These are phyloP conservation scores for Noctuana brunneofusca DNA, from an alignment of 2,888 invertebrate genomes.

Conservation along the genomic window DNA sequence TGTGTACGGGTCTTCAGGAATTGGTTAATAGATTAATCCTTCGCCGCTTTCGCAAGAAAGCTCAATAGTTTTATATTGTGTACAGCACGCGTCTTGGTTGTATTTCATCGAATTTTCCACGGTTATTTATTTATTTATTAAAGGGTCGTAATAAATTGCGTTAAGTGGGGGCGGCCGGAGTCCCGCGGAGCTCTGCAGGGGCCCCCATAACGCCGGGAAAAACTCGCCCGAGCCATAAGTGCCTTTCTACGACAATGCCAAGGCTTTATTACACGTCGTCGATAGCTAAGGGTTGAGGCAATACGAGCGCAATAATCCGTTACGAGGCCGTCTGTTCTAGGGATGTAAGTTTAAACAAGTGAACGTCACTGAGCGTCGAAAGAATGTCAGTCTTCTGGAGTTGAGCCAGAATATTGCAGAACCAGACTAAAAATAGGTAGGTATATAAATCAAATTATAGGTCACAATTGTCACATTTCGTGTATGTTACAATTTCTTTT, in stretches of 20 bases:
- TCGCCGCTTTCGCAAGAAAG: background rate
- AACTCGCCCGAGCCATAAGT: conserved; percentile 74
- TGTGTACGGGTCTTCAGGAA: background rate
- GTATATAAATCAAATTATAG: no score
- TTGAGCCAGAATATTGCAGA: background rate
- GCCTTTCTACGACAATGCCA: conserved; percentile 70
- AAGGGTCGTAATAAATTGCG: conserved; percentile 81
- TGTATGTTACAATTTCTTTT: no score
- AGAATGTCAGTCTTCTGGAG: background rate
- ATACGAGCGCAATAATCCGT: conserved; percentile 43
- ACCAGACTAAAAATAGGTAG: no score
- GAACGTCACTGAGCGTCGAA: conserved; percentile 2
- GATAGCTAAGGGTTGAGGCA: conserved; percentile 49
- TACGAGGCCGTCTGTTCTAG: conserved; percentile 40
- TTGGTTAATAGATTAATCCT: conserved; percentile 30
- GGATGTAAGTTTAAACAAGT: conserved; percentile 14
- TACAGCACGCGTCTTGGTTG: conserved; percentile 60
- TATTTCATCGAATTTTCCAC: conserved; percentile 81
- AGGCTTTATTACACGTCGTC: conserved; percentile 60
- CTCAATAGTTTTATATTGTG: conserved; percentile 26
- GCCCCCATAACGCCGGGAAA: conserved; percentile 76
- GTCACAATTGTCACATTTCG: no score
- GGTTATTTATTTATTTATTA: conserved; percentile 82
- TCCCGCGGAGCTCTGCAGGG: conserved; percentile 74
- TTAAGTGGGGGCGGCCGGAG: conserved; percentile 80